Percentiles rank a stretch among this genome's conserved stretches.
Evolutionary conservation across 2,888 invertebrate species (phyloP).

Genomic region (Ceraclea dissimilis): DNA sequence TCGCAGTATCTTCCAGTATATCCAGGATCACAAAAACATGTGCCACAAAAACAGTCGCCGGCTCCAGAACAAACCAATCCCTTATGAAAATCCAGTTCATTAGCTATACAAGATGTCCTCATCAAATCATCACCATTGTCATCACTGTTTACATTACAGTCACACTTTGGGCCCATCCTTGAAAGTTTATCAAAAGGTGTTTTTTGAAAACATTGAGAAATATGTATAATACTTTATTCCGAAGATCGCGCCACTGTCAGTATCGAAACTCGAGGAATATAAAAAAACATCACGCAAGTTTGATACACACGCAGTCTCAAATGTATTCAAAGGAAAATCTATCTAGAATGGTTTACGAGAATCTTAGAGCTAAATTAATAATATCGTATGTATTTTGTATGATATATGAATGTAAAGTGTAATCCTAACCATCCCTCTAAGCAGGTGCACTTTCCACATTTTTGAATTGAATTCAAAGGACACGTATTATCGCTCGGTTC

Average conservation of each 20-base stretch:
- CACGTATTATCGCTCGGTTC: slow-evolving; percentile 28
- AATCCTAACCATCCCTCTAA: slow-evolving; percentile 52
- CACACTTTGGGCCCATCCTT: slow-evolving; percentile 50
- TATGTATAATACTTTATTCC: too few species aligned
- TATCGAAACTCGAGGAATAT: too few species aligned
- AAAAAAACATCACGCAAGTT: too few species aligned
- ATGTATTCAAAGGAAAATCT: too few species aligned
- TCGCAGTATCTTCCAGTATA: slow-evolving; percentile 56
- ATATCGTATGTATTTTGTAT: too few species aligned
- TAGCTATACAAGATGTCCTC: background rate
- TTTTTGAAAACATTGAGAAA: too few species aligned
- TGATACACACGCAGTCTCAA: too few species aligned
- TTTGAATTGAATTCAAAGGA: slow-evolving; percentile 48
- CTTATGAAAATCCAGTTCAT: background rate
- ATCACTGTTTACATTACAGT: slow-evolving; percentile 36
- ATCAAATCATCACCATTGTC: background rate
- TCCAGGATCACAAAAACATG: slow-evolving; percentile 60
- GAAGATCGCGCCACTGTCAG: too few species aligned
- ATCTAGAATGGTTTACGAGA: too few species aligned
- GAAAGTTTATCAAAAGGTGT: background rate
- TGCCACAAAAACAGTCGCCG: slow-evolving; percentile 73
- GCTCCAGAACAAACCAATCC: slow-evolving; percentile 55
- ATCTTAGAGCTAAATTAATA: too few species aligned
- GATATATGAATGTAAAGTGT: background rate
- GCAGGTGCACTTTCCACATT: slow-evolving; percentile 59